A percentile compares a stretch with the other conserved stretches of the same genome.
These are phyloP conservation scores for Rhadina sibilatrix DNA, from an alignment of 2,113 vertebrate species.

Conservation along the genomic window DNA sequence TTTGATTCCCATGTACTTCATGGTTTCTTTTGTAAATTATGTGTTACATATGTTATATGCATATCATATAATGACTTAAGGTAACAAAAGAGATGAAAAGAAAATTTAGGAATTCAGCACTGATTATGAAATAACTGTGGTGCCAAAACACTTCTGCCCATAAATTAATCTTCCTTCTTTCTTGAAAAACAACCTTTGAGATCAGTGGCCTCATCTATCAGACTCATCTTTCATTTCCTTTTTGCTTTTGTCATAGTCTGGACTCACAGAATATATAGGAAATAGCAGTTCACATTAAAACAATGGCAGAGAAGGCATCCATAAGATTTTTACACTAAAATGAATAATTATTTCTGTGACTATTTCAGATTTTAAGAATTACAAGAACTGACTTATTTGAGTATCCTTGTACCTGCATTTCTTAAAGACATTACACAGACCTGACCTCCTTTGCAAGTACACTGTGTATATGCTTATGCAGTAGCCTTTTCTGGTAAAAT, in stretches of 20 bases:
- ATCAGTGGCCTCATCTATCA: slow-evolving; percentile 2
- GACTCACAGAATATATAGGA: neutral
- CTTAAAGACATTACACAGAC: neutral
- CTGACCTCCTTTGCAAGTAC: neutral
- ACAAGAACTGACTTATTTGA: neutral
- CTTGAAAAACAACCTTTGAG: neutral
- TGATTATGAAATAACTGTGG: slow-evolving; percentile 14
- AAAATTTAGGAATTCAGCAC: neutral
- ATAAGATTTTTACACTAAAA: neutral
- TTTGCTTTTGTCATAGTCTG: slow-evolving; percentile 23
- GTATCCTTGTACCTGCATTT: neutral
- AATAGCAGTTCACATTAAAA: slow-evolving; percentile 37
- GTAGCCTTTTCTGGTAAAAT: neutral
- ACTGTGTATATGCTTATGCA: neutral
- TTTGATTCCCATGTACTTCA: neutral
- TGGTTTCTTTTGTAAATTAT: neutral
- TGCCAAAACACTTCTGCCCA: neutral
- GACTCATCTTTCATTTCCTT: slow-evolving; percentile 60
- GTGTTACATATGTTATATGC: neutral
- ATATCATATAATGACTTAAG: neutral
- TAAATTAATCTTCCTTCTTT: slow-evolving; percentile 1
- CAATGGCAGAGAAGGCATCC: neutral
- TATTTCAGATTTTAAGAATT: slow-evolving; percentile 2
- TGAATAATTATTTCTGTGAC: neutral
- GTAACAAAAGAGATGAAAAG: neutral